These are phyloP conservation scores for Muntiacus muntjak DNA, from an alignment of 2,113 vertebrate genomes.

Conservation along the genomic window DNA sequence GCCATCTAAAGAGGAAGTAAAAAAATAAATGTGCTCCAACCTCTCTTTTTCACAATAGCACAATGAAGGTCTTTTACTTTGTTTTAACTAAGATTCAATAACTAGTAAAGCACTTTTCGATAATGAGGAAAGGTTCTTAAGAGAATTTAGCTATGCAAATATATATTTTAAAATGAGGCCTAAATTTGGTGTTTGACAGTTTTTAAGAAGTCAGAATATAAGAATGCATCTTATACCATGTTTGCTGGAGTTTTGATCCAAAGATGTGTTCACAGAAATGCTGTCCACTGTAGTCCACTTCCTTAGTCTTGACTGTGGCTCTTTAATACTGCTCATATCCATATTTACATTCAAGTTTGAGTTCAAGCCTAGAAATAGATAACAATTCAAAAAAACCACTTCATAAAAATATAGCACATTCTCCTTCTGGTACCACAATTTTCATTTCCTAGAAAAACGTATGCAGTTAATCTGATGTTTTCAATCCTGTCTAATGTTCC, in stretches of 20 bases:
- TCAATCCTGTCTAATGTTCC: not conserved
- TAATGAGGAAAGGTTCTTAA: not conserved
- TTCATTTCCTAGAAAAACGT: not conserved
- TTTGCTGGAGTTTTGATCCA: constrained; percentile 99
- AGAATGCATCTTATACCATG: constrained; percentile 83
- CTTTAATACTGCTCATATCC: constrained; percentile 95
- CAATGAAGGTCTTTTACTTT: not conserved
- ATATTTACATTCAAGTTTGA: constrained; percentile 99
- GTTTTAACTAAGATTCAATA: not conserved
- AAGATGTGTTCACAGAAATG: constrained; percentile 88
- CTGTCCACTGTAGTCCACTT: constrained; percentile 97
- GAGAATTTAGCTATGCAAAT: not conserved
- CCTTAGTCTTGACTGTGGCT: constrained; percentile 96
- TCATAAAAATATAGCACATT: not conserved
- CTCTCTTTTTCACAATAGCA: not conserved
- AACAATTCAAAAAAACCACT: not conserved
- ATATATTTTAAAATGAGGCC: not conserved
- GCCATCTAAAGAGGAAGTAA: not conserved
- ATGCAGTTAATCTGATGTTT: constrained; percentile 27
- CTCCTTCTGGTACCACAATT: not conserved
- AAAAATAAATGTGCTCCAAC: not conserved
- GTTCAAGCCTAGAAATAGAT: constrained; percentile 88
- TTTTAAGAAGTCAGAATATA: not conserved
- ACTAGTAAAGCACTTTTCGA: not conserved
- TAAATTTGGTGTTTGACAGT: not conserved